A percentile compares a stretch with the other conserved stretches of the same genome.
Evolutionary conservation across 2,113 vertebrate genomes (phyloP).

Genomic region (Ginglymostoma cirratum): DNA sequence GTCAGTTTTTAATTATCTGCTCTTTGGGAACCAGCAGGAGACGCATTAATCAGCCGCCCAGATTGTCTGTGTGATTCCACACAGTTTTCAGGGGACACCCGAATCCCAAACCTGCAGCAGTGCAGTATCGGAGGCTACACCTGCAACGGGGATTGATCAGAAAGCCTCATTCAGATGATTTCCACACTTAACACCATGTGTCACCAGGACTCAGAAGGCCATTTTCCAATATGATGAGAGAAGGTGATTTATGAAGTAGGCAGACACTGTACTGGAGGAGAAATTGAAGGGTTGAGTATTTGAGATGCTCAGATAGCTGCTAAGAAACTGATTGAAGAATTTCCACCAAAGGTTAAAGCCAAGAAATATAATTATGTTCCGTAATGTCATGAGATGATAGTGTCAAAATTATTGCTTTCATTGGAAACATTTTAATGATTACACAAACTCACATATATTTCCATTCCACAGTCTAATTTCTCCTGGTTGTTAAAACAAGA

Average conservation of each 20-base stretch:
- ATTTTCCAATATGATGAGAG: not conserved
- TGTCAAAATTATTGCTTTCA: not conserved
- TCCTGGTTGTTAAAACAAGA: not conserved
- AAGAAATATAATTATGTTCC: not conserved
- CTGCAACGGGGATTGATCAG: not conserved
- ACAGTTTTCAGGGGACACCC: not conserved
- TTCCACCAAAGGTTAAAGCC: not conserved
- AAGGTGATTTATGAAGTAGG: constrained; percentile 9
- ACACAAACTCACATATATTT: not conserved
- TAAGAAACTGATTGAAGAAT: not conserved
- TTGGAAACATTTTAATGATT: not conserved
- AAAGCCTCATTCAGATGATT: not conserved
- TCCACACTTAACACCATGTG: not conserved
- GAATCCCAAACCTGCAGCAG: not conserved
- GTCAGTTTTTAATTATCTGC: constrained; percentile 3
- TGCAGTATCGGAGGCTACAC: not conserved
- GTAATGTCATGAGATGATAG: not conserved
- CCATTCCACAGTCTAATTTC: not conserved
- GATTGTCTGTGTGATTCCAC: not conserved
- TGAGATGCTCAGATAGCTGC: not conserved
- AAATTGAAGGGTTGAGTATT: not conserved
- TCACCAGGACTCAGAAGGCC: not conserved
- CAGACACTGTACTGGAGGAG: not conserved
- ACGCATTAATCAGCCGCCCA: not conserved
- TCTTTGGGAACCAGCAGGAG: not conserved